Conservation (phyloP, 2,797 vertebrate species). For the Pseudotriccus pelzelni region DNA sequence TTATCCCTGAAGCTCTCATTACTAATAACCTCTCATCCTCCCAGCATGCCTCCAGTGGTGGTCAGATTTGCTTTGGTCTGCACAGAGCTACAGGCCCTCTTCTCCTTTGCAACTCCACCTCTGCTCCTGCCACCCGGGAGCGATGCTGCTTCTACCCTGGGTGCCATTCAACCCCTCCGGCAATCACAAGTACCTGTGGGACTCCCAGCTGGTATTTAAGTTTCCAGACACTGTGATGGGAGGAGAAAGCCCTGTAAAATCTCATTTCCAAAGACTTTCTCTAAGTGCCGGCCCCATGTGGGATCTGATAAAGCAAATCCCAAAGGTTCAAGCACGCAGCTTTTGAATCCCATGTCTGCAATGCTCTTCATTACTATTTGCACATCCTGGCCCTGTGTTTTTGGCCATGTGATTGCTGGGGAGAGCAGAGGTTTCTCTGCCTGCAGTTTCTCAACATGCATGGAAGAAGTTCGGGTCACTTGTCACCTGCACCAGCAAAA, state of each 20-base stretch:
- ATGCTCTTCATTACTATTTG: not conserved
- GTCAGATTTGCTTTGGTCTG: not conserved
- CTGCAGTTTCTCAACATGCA: not conserved
- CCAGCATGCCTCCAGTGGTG: not conserved
- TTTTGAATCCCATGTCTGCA: not conserved
- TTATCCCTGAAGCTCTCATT: not conserved
- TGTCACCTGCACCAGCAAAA: not conserved
- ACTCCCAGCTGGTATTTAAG: not conserved
- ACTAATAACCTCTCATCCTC: constrained; percentile 1
- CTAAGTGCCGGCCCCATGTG: not conserved
- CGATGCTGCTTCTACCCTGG: rapidly evolving
- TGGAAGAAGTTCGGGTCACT: not conserved
- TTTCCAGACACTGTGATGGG: not conserved
- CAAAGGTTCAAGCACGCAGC: not conserved
- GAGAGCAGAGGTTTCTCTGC: not conserved
- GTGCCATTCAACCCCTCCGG: not conserved
- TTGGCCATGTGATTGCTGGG: rapidly evolving
- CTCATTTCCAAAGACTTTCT: not conserved
- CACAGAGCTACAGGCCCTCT: not conserved
- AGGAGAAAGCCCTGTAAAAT: not conserved
- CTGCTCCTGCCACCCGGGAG: not conserved
- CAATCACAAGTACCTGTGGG: not conserved
- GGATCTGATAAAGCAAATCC: not conserved
- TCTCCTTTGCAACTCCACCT: not conserved
- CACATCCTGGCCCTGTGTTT: not conserved